Evolutionary conservation across 2,888 invertebrate genomes (phyloP), one percentile per base, ranked within the genome.

Genomic region (Polietes domitor): DNA sequence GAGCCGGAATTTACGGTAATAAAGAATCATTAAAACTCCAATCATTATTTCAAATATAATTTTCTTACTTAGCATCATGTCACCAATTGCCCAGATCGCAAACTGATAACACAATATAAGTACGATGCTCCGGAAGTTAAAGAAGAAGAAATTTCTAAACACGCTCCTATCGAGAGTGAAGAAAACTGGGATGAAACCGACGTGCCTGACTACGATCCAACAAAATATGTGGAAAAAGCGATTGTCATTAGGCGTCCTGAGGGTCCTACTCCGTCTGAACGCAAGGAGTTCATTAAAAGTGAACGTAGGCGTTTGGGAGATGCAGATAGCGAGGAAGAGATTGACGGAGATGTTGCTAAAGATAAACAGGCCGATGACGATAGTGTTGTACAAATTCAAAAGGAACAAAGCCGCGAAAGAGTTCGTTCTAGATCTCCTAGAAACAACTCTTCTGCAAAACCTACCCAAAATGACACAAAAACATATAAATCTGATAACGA

Each of bases 1-100:
- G 93, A 93, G 58, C 92, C 93, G 0, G 94, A 94, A 77, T 87
- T 85, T 73, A 41, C 79, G 78, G 89, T 87, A 86, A 80, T 78
- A 24, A 26, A 17, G 19, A 58, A 32, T 32, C 17, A 50, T 2
- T 50, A 50, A 50, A 50, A n/a, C 32, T 32, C 7, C 7, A 3
- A 32, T 32, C 7, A 5, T 3, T 32, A 32, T 32, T n/a, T 32
- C 32, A 32, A 32, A 3, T 3, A 5, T 32, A 32, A 28, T 32
- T 65, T 12, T 24, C 15, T 15, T 28, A 41, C 71, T 3, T 65
- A 90, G 90, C 41, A 79, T 0, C 90, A 90, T 79, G 85, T 88
- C 0, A 74, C 65, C 0, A 83, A 75, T 0, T 90, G 90, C 32
- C 83, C 88, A 0, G 85, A 85, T 73, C 88, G 88, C 4, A 86